phyloP scores from a whole-genome alignment of 2,888 invertebrate species.

The Allygus modestus region DNA sequence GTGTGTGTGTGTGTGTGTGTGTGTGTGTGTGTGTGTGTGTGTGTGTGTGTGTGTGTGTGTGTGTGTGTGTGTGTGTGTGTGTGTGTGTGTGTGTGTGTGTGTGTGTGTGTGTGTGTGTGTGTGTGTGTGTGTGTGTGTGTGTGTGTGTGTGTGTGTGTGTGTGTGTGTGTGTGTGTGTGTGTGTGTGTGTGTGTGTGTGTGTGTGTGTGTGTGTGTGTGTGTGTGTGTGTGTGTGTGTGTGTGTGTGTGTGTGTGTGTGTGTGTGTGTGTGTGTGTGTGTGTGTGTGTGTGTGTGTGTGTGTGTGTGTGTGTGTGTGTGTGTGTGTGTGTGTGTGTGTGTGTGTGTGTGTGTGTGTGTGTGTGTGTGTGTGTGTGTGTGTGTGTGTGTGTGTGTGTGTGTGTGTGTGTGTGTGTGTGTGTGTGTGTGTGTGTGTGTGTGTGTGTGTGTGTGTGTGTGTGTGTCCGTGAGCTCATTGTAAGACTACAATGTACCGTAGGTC shows the following conservation, averaged over 20 bases:
- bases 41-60: conserved; percentile 49
- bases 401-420: conserved; percentile 56
- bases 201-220: conserved; percentile 56
- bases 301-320: conserved; percentile 56
- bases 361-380: conserved; percentile 56
- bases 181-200: conserved; percentile 56
- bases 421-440: conserved; percentile 53
- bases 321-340: conserved; percentile 56
- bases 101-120: conserved; percentile 55
- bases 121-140: conserved; percentile 55
- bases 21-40: conserved; percentile 56
- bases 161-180: conserved; percentile 56
- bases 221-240: conserved; percentile 56
- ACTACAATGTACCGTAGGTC: no score
- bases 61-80: conserved; percentile 51
- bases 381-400: conserved; percentile 56
- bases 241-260: conserved; percentile 56
- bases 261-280: conserved; percentile 56
- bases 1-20: conserved; percentile 53
- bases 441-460: conserved; percentile 53
- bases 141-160: conserved; percentile 56
- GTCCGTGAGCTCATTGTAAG: no score
- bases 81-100: conserved; percentile 56
- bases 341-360: conserved; percentile 56
- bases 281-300: conserved; percentile 56